These are phyloP conservation scores for Drosophila parvula DNA, from an alignment of 1,140 invertebrate species.

Conservation along the genomic window DNA sequence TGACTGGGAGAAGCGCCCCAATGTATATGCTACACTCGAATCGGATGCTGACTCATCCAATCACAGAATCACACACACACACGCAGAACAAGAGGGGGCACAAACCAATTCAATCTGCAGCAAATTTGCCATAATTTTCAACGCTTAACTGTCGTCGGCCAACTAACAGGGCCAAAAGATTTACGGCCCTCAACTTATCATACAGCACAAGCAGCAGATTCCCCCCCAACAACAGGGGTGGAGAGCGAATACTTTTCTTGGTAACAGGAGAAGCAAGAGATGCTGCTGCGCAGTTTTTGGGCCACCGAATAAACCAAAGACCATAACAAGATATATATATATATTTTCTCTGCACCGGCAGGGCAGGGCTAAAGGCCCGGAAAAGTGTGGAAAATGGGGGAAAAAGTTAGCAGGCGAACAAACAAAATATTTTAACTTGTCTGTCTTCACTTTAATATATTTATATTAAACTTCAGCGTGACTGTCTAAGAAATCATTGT, in stretches of 20 bases:
- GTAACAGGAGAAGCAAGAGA: constrained; percentile 26
- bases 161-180: constrained; percentile 53
- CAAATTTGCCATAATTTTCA: constrained; percentile 56
- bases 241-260: constrained; percentile 10
- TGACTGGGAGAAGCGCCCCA: constrained; percentile 25
- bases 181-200: constrained; percentile 51
- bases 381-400: background rate
- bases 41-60: constrained; percentile 51
- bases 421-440: background rate
- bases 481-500: background rate
- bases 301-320: constrained; percentile 25
- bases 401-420: constrained; percentile 3
- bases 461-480: background rate
- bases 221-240: background rate
- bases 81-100: background rate
- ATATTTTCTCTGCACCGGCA: background rate
- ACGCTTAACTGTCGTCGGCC: constrained; percentile 50
- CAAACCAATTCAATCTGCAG: constrained; percentile 57
- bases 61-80: constrained; percentile 18
- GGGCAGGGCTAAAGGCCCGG: background rate
- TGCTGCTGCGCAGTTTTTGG: constrained; percentile 61
- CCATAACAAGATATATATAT: constrained; percentile 60
- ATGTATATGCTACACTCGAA: constrained; percentile 45
- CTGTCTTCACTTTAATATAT: background rate
- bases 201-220: constrained; percentile 35